Conservation (phyloP, 2,113 vertebrate genomes). For the Rafetus swinhoei region DNA sequence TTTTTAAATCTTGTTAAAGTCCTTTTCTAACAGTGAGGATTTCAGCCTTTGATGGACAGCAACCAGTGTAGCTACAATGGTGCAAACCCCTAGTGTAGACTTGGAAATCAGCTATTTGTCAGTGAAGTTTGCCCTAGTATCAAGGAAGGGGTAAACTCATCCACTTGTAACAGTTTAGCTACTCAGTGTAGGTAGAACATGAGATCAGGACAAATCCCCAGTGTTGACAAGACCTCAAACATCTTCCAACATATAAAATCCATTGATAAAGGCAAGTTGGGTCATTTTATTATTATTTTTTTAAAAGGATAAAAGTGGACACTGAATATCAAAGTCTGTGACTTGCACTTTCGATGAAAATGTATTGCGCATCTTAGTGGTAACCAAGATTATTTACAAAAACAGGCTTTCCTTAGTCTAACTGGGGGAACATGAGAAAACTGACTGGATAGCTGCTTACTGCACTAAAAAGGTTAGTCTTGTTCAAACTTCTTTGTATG, state of each 20-base stretch:
- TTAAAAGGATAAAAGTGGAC: neutral
- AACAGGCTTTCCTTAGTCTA: neutral
- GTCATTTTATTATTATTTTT: neutral
- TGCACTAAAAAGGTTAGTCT: neutral
- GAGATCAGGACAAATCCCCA: neutral
- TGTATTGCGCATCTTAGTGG: neutral
- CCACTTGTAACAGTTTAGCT: neutral
- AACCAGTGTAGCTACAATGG: neutral
- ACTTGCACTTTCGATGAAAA: neutral
- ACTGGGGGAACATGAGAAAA: neutral
- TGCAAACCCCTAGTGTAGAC: neutral
- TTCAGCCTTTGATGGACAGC: neutral
- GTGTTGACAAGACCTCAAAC: rapidly evolving
- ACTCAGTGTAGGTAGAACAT: rapidly evolving
- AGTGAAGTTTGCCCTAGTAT: no score
- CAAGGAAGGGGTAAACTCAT: rapidly evolving
- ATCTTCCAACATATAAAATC: neutral
- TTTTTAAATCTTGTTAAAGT: neutral
- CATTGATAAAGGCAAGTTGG: neutral
- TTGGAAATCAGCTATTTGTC: neutral
- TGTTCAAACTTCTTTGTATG: neutral
- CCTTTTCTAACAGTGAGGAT: neutral
- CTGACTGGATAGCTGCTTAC: neutral
- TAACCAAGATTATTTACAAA: neutral
- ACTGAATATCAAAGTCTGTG: neutral